These are phyloP conservation scores for Lota lota DNA, from an alignment of 2,113 vertebrate species.

Conservation along the genomic window DNA sequence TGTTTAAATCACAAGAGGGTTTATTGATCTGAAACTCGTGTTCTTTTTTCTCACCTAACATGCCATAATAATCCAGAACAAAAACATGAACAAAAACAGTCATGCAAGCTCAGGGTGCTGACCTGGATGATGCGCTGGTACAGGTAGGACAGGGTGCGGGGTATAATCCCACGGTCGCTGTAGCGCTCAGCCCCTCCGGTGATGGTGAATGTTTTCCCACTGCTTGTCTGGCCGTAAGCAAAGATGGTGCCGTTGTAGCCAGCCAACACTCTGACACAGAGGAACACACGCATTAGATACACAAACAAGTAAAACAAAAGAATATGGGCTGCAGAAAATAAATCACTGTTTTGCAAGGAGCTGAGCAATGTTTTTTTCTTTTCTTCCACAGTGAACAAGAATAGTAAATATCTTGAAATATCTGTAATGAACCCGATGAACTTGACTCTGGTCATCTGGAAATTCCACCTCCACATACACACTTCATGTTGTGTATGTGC, in stretches of 20 bases:
- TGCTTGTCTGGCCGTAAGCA: conserved; percentile 96
- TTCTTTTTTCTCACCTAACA: too few species aligned
- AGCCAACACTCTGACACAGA: conserved; percentile 78
- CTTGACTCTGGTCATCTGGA: too few species aligned
- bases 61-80: too few species aligned
- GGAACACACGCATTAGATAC: conserved; percentile 20
- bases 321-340: background rate
- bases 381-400: too few species aligned
- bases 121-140: conserved; percentile 80
- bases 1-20: too few species aligned
- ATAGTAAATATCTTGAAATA: too few species aligned
- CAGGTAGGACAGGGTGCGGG: conserved; percentile 87
- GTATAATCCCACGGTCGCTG: conserved; percentile 89
- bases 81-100: too few species aligned
- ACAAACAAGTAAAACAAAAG: background rate
- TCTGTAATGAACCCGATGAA: too few species aligned
- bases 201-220: conserved; percentile 96
- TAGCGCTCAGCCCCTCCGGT: conserved; percentile 90
- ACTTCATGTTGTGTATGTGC: too few species aligned
- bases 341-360: background rate
- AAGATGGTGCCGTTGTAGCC: conserved; percentile 96
- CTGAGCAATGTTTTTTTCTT: too few species aligned
- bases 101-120: conserved; percentile 1
- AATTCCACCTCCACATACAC: too few species aligned
- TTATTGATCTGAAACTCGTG: too few species aligned